Evolutionary conservation across 2,113 vertebrate species (phyloP).

Genomic region (Pluvialis apricaria): DNA sequence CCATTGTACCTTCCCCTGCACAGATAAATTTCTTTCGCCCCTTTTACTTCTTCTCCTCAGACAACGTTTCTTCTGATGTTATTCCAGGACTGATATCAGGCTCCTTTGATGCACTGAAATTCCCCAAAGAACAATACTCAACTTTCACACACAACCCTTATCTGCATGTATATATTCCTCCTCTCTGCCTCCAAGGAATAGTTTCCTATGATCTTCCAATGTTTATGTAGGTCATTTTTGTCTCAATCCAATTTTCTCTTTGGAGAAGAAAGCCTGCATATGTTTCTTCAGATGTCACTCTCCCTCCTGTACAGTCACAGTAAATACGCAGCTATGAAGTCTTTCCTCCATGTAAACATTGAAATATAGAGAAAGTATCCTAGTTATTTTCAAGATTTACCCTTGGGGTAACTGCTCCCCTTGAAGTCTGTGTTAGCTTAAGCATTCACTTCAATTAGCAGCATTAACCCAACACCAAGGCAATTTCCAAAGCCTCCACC

Average conservation of each 20-base stretch:
- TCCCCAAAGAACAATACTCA: conserved; percentile 11
- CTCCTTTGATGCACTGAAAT: conserved; percentile 25
- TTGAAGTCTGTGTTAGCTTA: conserved; percentile 3
- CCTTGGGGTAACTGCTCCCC: neutral
- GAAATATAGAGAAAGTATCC: neutral
- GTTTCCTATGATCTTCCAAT: conserved; percentile 1
- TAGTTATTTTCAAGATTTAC: neutral
- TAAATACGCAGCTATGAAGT: neutral
- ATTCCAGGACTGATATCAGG: neutral
- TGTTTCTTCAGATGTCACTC: conserved; percentile 13
- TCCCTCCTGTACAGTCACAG: neutral
- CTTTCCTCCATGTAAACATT: conserved; percentile 1
- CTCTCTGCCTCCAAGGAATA: conserved; percentile 17
- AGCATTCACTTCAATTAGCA: neutral
- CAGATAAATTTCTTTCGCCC: neutral
- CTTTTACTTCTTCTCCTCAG: neutral
- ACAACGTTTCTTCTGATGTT: neutral
- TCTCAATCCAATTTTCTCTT: conserved; percentile 1
- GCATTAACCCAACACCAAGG: neutral
- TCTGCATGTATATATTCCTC: conserved; percentile 12
- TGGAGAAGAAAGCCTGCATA: neutral
- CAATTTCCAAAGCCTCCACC: conserved; percentile 6
- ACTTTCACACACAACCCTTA: neutral
- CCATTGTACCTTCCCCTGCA: neutral
- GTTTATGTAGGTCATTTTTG: conserved; percentile 49